phyloP scores from a whole-genome alignment of 23 tunicate genomes.

The Trididemnum nubilum region DNA sequence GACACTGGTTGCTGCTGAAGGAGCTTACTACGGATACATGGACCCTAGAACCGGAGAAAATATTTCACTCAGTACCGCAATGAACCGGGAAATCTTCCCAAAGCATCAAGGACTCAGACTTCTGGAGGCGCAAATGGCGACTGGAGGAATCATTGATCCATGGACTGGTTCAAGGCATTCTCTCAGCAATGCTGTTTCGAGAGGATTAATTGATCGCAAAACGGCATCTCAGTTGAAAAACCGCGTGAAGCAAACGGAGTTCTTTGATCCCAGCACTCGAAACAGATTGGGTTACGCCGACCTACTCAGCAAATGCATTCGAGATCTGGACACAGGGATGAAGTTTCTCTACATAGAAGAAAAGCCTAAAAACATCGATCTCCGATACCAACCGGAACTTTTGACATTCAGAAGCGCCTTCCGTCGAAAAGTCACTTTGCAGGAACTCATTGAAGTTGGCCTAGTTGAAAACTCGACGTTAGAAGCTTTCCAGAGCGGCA shows the following conservation, averaged over 20 bases:
- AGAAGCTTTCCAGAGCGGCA: conserved; percentile 61
- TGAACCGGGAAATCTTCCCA: conserved; percentile 83
- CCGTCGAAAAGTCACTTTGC: conserved; percentile 68
- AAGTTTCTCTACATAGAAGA: conserved; percentile 92
- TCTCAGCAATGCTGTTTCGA: conserved; percentile 36
- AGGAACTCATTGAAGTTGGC: conserved; percentile 77
- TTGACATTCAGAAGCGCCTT: conserved; percentile 92
- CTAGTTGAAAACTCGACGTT: conserved; percentile 44
- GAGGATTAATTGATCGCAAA: conserved; percentile 58
- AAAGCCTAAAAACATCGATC: conserved; percentile 36
- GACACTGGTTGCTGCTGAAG: conserved; percentile 77
- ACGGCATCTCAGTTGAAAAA: conserved; percentile 51
- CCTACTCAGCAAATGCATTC: conserved; percentile 81
- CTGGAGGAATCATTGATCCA: conserved; percentile 91
- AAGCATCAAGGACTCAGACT: conserved; percentile 81
- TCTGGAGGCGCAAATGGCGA: conserved; percentile 91
- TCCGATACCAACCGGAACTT: conserved; percentile 81
- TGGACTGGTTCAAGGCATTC: conserved; percentile 77
- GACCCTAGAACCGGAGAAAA: conserved; percentile 84
- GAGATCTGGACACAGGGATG: conserved; percentile 86
- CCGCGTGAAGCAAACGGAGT: conserved; percentile 63
- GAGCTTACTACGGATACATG: conserved; percentile 90
- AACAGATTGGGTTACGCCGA: conserved; percentile 70
- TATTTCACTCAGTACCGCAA: conserved; percentile 64
- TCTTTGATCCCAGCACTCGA: conserved; percentile 70